Evolutionary conservation across 2,113 vertebrate genomes (phyloP).

Genomic region (Formicarius rufipectus): DNA sequence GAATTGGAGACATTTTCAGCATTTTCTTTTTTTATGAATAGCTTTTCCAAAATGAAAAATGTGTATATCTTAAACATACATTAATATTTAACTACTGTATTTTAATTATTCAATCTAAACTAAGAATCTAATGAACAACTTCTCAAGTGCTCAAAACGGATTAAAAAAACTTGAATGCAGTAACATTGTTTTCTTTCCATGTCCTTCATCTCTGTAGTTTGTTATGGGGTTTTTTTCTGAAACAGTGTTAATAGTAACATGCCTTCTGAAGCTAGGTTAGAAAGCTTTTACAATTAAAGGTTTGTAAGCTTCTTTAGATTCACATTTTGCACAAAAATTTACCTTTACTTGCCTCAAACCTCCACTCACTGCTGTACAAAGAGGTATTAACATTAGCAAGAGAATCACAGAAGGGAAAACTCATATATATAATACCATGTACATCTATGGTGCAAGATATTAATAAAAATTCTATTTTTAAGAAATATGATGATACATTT

Average conservation of each 20-base stretch:
- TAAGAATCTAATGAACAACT: neutral
- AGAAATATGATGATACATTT: neutral
- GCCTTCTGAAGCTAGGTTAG: neutral
- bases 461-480: neutral
- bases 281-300: neutral
- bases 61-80: neutral
- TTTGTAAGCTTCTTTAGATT: neutral
- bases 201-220: fast-evolving
- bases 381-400: neutral
- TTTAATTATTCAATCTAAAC: neutral
- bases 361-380: neutral
- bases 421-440: neutral
- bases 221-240: neutral
- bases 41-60: neutral
- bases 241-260: neutral
- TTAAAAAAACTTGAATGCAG: neutral
- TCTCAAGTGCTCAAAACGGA: neutral
- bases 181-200: neutral
- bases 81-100: neutral
- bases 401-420: neutral
- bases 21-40: neutral
- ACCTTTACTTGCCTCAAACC: neutral
- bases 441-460: neutral
- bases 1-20: neutral
- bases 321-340: neutral